Evolutionary conservation across 2,113 vertebrate genomes (phyloP).

Genomic region (Montifringilla adamsi): DNA sequence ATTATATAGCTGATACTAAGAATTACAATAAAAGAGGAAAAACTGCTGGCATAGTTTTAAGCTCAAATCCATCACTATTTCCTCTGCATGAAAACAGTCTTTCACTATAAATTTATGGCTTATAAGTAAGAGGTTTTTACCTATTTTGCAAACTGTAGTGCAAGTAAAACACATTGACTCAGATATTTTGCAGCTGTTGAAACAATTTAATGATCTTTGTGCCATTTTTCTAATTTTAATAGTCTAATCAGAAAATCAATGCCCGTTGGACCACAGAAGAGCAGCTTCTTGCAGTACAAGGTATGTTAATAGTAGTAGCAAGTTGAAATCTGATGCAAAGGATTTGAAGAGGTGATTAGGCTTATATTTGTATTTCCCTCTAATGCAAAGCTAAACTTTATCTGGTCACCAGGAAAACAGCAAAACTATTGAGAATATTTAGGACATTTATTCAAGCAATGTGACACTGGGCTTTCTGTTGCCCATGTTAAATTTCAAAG

Average conservation of each 20-base stretch:
- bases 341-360: not conserved
- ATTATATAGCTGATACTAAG: not conserved
- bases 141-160: not conserved
- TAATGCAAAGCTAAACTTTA: not conserved
- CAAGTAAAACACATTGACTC: not conserved
- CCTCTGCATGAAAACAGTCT: not conserved
- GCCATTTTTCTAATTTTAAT: conserved; percentile 76
- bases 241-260: conserved; percentile 98
- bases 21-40: not conserved
- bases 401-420: not conserved
- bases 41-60: not conserved
- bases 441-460: not conserved
- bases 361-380: not conserved
- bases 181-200: not conserved
- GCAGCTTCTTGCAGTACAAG: conserved; percentile 98
- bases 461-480: not conserved
- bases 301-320: conserved; percentile 75
- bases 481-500: not conserved
- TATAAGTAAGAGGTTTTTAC: not conserved
- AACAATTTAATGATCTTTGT: conserved; percentile 66
- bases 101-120: not conserved
- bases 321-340: conserved; percentile 14
- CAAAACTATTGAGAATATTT: not conserved
- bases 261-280: conserved; percentile 99
- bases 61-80: not conserved